Percentiles rank a stretch among this genome's conserved stretches.
Conservation (phyloP, 2,113 vertebrate genomes). For the Microtus montanus region DNA sequence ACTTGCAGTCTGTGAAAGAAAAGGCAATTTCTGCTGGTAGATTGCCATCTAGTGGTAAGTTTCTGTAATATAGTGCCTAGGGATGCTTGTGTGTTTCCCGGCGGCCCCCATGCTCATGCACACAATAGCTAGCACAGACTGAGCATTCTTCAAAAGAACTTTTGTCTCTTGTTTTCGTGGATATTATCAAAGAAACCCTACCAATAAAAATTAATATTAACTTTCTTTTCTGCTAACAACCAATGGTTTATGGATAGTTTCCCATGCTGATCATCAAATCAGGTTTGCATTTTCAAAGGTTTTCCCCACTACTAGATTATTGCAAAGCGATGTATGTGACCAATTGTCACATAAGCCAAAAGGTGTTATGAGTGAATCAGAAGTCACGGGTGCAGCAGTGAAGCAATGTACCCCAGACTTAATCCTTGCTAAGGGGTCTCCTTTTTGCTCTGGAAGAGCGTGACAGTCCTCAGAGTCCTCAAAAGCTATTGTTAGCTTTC, state of each 20-base stretch:
- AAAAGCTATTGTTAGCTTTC: accelerated
- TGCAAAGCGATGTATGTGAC: background rate
- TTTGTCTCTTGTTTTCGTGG: background rate
- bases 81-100: background rate
- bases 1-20: background rate
- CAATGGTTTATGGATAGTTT: background rate
- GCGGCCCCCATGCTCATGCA: no score
- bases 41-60: conserved; percentile 63
- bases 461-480: background rate
- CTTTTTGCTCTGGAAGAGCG: background rate
- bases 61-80: background rate
- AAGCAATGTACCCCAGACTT: background rate
- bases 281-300: background rate
- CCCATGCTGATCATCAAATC: background rate
- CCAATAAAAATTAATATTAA: conserved; percentile 21
- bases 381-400: background rate
- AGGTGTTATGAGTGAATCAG: background rate
- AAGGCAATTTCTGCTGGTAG: conserved; percentile 48
- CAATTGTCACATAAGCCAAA: background rate
- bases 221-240: conserved; percentile 37
- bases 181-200: background rate
- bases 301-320: background rate
- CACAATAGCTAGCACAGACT: background rate
- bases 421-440: background rate
- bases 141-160: background rate